Base-by-base conservation (phyloP, 2,888 invertebrate genomes). In the Falcaria lacertinaria region DNA sequence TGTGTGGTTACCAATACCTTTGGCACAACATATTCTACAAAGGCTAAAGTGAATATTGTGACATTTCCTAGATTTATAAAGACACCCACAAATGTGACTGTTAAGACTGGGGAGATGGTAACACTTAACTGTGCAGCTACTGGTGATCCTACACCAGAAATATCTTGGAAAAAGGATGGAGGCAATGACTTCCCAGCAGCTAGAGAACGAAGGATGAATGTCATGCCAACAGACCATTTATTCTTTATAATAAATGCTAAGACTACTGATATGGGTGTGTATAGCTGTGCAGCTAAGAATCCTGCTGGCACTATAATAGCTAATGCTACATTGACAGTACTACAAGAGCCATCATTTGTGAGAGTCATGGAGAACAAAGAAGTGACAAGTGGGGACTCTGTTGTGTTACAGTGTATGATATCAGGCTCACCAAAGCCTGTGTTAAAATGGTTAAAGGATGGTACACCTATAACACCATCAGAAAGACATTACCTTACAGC, bases 181-280 rank as follows among this genome's bases (percentile, higher is more conserved):
- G 96, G 95, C 0, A 95, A 95, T 69, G 95, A 97, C 69, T 98
- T 98, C 77, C 98, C 98, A 5, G 98, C 98, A 4, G 98, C 98
- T 6, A 91, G 95, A 57, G 98, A 98, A 76, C 92, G 98, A 35
- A 90, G 98, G 32, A 95, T 98, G 94, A 95, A 96, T 81, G 96
- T 98, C 37, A 95, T 97, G 92, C 95, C 96, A 0, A 93, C 93
- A 22, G 98, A 98, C 72, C 96, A 97, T 75, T 93, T 95, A 1
- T 96, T 98, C 74, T 96, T 97, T 70, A 98, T 98, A 59, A 92
- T 96, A n/a, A 94, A 96, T 82, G 96, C 96, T 15, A 97, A 96
- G 77, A 92, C 94, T 0, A 92, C 92, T 28, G 98, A 98, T 71
- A 95, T 95, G 83, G 98, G 98, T 0, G 90, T 96, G 22, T 98